Base-by-base conservation (phyloP, 2,888 invertebrate species). In the Drosophila colorata region DNA sequence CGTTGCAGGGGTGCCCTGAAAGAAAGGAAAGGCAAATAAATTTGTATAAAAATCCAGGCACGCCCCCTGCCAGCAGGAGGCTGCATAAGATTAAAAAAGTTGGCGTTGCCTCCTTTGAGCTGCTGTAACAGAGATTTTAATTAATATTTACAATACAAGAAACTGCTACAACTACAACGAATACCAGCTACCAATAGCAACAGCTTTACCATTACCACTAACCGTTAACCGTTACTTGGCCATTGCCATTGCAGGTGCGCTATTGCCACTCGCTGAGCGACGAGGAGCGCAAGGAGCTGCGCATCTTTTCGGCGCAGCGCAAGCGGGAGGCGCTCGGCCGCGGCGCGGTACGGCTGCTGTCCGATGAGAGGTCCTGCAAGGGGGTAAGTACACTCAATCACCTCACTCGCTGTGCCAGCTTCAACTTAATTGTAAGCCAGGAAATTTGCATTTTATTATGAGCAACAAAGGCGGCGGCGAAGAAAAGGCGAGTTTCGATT, bases 291-390 rank as follows among this genome's bases (percentile, higher is more conserved):
- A 97, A 97, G 92, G 99, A 98, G 93, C 93, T 98, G 85, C 94
- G 97, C 76, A 94, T 98, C 91, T 98, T 98, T 93, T 97, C 97
- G 82, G 96, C 96, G 18, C 98, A 98, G 93, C 93, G 99, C 90
- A 99, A 98, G 92, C 93, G 97, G 58, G 98, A 99, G 91, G 98
- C 98, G 5, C 94, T 99, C 55, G 99, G 99, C 13, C 93, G 98
- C 57, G 99, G 98, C 8, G 96, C 96, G 86, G 98, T 98, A 70
- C 94, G 96, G 77, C 96, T 97, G 92, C 93, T 96, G 87, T 95
- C 96, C 43, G 94, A 95, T 69, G 93, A 95, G 14, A 94, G 95
- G 89, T 94, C 95, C 55, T 96, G 97, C 91, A 95, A 95, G 83
- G 94, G 95, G 94, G 97, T 97, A 92, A 94, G 96, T 81, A 46